phyloP scores from a whole-genome alignment of 2,113 vertebrate species.

The Furnarius figulus region DNA sequence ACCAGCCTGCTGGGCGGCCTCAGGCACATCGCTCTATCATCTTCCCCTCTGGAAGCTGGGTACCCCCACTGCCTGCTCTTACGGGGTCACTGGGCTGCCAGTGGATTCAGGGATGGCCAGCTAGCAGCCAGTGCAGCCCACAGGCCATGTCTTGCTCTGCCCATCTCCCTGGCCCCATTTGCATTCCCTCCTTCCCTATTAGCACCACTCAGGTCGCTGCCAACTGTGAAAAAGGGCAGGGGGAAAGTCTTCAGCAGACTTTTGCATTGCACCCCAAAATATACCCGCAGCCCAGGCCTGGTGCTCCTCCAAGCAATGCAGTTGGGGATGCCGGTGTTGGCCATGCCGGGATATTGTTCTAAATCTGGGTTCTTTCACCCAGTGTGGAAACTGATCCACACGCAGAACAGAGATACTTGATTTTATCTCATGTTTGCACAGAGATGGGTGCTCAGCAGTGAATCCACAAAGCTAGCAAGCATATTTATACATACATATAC shows the following conservation, averaged over 20 bases:
- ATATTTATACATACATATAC: neutral
- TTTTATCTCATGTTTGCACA: neutral
- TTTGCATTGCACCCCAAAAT: neutral
- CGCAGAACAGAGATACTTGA: neutral
- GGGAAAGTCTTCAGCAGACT: neutral
- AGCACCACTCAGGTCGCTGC: neutral
- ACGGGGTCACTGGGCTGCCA: rapidly evolving
- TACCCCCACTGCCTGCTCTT: neutral
- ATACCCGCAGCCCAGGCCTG: rapidly evolving
- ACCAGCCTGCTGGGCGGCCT: neutral
- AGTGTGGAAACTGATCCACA: neutral
- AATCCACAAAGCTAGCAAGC: neutral
- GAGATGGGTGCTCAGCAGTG: neutral
- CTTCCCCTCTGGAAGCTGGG: neutral
- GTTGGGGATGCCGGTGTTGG: no score
- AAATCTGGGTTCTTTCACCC: neutral
- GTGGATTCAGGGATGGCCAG: rapidly evolving
- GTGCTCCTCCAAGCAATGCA: neutral
- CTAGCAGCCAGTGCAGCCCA: neutral
- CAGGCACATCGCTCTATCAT: neutral
- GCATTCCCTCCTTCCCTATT: rapidly evolving
- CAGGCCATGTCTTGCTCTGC: neutral
- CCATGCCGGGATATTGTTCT: neutral
- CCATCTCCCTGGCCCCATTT: rapidly evolving
- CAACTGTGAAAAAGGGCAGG: neutral